Evolutionary conservation across 2,113 vertebrate genomes (phyloP), one percentile per base, ranked within the genome.

Genomic region (Pogonocichla stellata): DNA sequence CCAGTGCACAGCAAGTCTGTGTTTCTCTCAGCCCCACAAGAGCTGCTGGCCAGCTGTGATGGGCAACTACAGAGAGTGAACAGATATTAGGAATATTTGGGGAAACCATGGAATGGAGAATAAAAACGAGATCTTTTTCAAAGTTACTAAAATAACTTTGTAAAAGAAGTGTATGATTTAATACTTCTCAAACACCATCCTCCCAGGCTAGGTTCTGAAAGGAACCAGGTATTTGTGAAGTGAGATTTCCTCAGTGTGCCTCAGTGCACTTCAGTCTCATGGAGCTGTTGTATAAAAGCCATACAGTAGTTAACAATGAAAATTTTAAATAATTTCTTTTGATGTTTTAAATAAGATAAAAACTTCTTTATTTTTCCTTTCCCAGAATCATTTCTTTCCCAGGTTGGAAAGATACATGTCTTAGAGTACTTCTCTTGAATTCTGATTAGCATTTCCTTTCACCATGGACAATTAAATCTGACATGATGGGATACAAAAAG

Each of bases 401-500:
- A 79, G 54, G 64, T 80, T 90, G 75, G 93, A 93, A 96, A 86
- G 75, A 93, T 57, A 86, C 72, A 67, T 36, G 64, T 95, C 74
- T 54, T 79, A 10, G 91, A 70, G 64, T 85, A 82, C 84, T 81
- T 89, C 86, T 64, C 86, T 67, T 92, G 94, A 89, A 78, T 60
- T 58, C 75, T 62, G 69, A 83, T 94, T 43, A 95, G 81, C 6
- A 1, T 54, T 90, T 85, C n/a, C 45, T 62, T 90, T 95, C 72
- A 95, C 86, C 57, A 65, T 28, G 60, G 48, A 89, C 86, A 95
- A 91, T 88, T 93, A 89, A 93, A 88, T 85, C 77, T 77, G 91
- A 92, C 89, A 88, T 34, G 66, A 91, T 90, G 81, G 53, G 66
- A 64, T 54, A 74, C 45, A 69, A 90, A 89, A 91, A 81, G 81